A percentile compares a stretch with the other conserved stretches of the same genome.
phyloP scores from a whole-genome alignment of 2,888 invertebrate genomes.

The Lasioglossum oenotherae region DNA sequence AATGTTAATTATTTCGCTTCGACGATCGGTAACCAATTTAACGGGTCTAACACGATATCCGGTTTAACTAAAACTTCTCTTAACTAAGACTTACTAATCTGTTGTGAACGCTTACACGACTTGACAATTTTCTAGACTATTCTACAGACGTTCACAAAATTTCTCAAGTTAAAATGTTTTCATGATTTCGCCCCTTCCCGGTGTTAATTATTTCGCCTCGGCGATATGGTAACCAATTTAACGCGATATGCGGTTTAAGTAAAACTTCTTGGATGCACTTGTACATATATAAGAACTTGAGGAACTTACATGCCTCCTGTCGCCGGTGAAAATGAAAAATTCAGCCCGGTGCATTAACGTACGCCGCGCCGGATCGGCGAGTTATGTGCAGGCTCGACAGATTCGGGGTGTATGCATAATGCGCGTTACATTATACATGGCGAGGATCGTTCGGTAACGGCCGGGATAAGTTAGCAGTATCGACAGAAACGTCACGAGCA shows the following conservation, averaged over 20 bases:
- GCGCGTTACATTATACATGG: slow-evolving; percentile 37
- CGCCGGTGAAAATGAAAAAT: slow-evolving; percentile 25
- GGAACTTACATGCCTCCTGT: neutral
- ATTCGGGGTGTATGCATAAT: slow-evolving; percentile 36
- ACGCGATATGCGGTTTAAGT: neutral
- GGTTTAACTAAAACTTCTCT: no score
- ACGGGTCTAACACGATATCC: no score
- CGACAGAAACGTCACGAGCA: slow-evolving; percentile 54
- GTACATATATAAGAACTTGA: neutral
- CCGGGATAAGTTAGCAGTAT: slow-evolving; percentile 51
- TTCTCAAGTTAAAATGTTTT: no score
- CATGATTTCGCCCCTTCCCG: no score
- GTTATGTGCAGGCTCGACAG: neutral
- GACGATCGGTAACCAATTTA: no score
- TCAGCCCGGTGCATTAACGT: neutral
- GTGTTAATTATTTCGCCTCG: no score
- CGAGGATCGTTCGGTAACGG: slow-evolving; percentile 24
- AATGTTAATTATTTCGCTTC: no score
- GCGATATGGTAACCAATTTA: no score
- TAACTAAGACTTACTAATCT: no score
- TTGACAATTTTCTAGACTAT: neutral
- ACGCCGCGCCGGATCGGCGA: slow-evolving; percentile 6
- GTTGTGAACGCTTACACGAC: neutral
- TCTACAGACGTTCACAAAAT: neutral
- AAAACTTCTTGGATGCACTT: neutral